phyloP scores from a whole-genome alignment of 2,113 vertebrate genomes.

The Garra rufa region DNA sequence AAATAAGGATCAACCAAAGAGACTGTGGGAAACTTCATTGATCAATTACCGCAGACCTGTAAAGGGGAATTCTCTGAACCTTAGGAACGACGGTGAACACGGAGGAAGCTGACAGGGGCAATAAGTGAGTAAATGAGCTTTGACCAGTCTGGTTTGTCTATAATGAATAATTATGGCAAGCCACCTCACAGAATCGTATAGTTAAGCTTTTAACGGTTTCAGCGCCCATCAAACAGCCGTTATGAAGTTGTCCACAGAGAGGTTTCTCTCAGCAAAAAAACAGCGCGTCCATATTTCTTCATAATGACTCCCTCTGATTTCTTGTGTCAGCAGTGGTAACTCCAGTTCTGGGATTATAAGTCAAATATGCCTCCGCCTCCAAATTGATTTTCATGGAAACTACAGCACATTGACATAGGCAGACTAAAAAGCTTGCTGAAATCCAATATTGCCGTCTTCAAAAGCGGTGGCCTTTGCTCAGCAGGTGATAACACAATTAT shows the following conservation, averaged over 20 bases:
- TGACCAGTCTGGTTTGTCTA: slow-evolving; percentile 61
- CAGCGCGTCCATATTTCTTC: slow-evolving; percentile 21
- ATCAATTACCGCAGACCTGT: slow-evolving; percentile 35
- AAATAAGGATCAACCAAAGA: slow-evolving; percentile 33
- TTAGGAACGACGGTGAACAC: background rate
- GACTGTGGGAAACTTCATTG: slow-evolving; percentile 39
- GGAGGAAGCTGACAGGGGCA: slow-evolving; percentile 52
- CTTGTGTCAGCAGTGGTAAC: slow-evolving; percentile 38
- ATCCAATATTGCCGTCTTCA: slow-evolving; percentile 26
- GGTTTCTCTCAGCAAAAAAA: slow-evolving; percentile 24
- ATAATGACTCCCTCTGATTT: slow-evolving; percentile 32
- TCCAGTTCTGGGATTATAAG: slow-evolving; percentile 36
- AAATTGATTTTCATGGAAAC: slow-evolving; percentile 37
- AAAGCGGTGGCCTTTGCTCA: slow-evolving; percentile 24
- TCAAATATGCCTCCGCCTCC: slow-evolving; percentile 21
- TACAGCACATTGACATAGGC: slow-evolving; percentile 30
- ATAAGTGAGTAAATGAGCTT: slow-evolving; percentile 62
- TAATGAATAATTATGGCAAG: slow-evolving; percentile 50
- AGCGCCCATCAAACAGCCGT: slow-evolving; percentile 15
- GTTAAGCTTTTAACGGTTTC: slow-evolving; percentile 22
- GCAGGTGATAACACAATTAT: slow-evolving; percentile 44
- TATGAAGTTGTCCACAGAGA: background rate
- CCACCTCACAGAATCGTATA: background rate
- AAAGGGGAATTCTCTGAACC: slow-evolving; percentile 2
- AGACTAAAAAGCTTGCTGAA: slow-evolving; percentile 28